These are phyloP conservation scores for Gymnorhina tibicen DNA, from an alignment of 2,113 vertebrate genomes.

Conservation along the genomic window DNA sequence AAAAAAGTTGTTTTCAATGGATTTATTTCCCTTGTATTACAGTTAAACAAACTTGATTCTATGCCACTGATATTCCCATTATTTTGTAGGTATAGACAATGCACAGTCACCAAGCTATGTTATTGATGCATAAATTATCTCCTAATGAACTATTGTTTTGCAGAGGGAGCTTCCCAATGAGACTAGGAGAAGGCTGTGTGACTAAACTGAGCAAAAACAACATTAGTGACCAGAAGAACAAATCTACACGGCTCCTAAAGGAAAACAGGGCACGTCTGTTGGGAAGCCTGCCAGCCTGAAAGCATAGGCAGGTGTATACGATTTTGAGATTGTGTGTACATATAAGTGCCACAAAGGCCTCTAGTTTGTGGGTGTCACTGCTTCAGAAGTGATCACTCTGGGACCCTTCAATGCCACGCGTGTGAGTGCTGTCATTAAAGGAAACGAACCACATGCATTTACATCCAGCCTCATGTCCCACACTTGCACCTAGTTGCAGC, in stretches of 20 bases:
- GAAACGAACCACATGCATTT: fast-evolving
- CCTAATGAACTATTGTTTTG: neutral
- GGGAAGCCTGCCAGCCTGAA: neutral
- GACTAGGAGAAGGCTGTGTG: neutral
- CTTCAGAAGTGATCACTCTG: neutral
- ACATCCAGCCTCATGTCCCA: fast-evolving
- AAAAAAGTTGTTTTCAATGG: neutral
- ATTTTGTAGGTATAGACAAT: neutral
- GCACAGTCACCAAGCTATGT: neutral
- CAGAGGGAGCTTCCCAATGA: neutral
- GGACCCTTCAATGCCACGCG: neutral
- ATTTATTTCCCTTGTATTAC: neutral
- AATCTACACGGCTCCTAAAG: neutral
- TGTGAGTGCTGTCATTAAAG: neutral
- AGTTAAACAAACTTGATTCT: neutral
- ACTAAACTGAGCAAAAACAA: neutral
- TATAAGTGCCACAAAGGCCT: neutral
- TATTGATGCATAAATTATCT: neutral
- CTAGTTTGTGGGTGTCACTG: neutral
- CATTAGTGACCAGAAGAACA: neutral
- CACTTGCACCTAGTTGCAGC: neutral
- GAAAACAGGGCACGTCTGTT: neutral
- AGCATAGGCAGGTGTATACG: neutral
- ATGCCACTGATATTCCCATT: neutral
- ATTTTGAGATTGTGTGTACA: neutral